Percentiles rank a stretch among this genome's conserved stretches.
Evolutionary conservation across 2,888 invertebrate species (phyloP).

Genomic region (Mimachlamys varia): DNA sequence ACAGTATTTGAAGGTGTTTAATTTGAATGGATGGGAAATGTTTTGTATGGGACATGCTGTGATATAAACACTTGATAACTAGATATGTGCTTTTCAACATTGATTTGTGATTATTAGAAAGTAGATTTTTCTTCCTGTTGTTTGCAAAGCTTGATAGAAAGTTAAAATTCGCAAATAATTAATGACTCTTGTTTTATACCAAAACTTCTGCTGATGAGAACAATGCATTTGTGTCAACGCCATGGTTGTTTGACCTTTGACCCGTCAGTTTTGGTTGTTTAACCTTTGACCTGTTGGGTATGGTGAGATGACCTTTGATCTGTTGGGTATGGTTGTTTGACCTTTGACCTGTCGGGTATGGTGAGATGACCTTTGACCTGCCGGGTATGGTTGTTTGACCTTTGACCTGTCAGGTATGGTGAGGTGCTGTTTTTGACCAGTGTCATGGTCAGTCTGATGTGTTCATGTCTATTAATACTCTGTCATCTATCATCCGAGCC

Average conservation of each 20-base stretch:
- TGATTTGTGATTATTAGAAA: background rate
- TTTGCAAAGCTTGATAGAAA: background rate
- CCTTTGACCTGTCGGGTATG: constrained; percentile 33
- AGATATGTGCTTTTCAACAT: background rate
- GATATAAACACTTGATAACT: background rate
- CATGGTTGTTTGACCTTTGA: constrained; percentile 28
- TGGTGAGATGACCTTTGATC: constrained; percentile 26
- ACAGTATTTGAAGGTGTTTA: background rate
- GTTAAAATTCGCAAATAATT: background rate
- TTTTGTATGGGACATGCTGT: background rate
- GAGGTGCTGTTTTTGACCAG: background rate
- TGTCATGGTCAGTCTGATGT: background rate
- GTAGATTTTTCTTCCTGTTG: background rate
- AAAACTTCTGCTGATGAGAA: background rate
- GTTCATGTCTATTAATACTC: constrained; percentile 17
- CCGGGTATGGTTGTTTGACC: background rate
- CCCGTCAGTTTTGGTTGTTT: background rate
- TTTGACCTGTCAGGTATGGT: background rate
- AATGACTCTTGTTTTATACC: background rate
- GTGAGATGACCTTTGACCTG: too few relatives aligned
- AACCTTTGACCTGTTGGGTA: constrained; percentile 25
- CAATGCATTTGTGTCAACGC: background rate
- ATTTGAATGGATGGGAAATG: background rate
- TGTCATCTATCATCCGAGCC: background rate
- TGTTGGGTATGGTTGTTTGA: background rate